phyloP scores from a whole-genome alignment of 2,113 vertebrate species.

The Sapajus apella region DNA sequence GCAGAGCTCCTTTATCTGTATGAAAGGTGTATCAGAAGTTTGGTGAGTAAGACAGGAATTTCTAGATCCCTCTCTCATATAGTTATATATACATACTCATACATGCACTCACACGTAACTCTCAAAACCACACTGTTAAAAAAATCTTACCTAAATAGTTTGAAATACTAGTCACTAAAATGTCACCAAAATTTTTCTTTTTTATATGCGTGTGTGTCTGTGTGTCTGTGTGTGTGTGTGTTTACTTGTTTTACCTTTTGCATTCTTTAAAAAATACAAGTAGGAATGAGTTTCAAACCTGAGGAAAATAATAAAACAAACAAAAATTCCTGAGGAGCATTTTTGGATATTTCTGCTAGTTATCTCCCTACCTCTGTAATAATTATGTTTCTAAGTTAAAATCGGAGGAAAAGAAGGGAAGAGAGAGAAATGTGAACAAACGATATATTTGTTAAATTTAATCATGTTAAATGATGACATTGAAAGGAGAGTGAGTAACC shows the following conservation, averaged over 20 bases:
- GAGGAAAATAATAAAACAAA: not conserved
- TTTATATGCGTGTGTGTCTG: not conserved
- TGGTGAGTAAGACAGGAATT: not conserved
- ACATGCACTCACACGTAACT: not conserved
- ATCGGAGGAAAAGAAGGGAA: not conserved
- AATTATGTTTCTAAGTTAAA: not conserved
- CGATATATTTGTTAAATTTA: not conserved
- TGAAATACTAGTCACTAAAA: not conserved
- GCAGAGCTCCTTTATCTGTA: not conserved
- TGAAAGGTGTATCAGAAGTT: not conserved
- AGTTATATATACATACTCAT: not conserved
- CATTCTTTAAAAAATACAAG: not conserved
- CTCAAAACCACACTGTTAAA: not conserved
- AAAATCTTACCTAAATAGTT: not conserved
- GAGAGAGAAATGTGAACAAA: not conserved
- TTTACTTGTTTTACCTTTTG: not conserved
- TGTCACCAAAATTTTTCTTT: not conserved
- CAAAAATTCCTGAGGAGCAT: not conserved
- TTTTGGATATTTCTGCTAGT: not conserved
- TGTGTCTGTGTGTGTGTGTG: not conserved
- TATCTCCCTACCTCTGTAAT: rapidly evolving
- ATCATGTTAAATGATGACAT: not conserved
- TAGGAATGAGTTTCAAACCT: not conserved
- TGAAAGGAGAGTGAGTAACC: not conserved
- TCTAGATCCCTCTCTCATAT: not conserved